Base-by-base conservation (phyloP, 2,113 vertebrate species). In the Pachypanchax playfairii region DNA sequence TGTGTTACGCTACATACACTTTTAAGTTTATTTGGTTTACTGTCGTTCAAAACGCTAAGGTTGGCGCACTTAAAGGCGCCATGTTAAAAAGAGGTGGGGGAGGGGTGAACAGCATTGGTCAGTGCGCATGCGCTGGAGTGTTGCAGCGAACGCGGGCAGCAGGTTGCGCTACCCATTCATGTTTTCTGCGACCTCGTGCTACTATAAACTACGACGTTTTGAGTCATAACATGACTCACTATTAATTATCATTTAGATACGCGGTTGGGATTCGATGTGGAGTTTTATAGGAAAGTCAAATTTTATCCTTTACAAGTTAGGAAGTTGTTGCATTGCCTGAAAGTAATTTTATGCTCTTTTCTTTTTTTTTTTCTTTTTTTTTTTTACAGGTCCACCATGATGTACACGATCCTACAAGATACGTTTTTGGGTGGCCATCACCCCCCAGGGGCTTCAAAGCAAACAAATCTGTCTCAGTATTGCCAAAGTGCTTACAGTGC, bases 401-500 rank as follows among this genome's bases (percentile, higher is more conserved):
- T 22, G 22, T 47, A 22, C 18, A 56, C 28, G 42, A 9, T 15
- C 44, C 5, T 15, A 50, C 38, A 56, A 9, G 13, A 35, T 9
- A 7, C 5, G 11, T 35, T 61, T 39, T 3, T 20, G 35, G 47
- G 10, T 64, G 49, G 39, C 42, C 57, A 39, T 35, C 69, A 33
- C 33, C 21, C 24, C 4, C 29, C 59, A 54, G 60, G 7, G 18
- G 21, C 4, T 2, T 3, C 4, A 25, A 35, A 11, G n/a, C n/a
- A 33, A 26, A 17, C 5, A 79, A 42, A 65, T 52, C 86, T 52
- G 96, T 95, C 93, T 92, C 86, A 91, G 94, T 97, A 96, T 95
- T 98, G 94, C 92, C 97, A 99, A 99, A 99, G 97, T 99, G 97
- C 97, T 99, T 98, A 99, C 97, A 99, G 97, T 99, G 97, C 97